Conservation (phyloP, 1,140 invertebrate genomes). For the Eriocheir sinensis region DNA sequence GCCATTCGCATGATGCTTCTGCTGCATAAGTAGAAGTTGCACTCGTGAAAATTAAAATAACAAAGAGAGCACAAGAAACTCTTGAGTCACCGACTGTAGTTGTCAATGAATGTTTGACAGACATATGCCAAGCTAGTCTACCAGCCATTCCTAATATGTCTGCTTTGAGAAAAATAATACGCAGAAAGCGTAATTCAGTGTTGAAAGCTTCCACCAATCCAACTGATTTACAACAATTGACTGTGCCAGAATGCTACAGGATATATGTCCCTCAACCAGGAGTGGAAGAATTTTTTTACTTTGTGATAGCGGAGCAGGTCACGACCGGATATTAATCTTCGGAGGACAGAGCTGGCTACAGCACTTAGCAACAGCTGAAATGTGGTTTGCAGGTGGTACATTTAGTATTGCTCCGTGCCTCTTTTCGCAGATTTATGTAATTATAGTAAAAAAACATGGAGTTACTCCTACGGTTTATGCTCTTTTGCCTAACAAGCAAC, state of each 20-base stretch:
- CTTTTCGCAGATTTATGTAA: conserved; percentile 65
- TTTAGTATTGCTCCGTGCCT: conserved; percentile 57
- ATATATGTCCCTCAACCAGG: conserved; percentile 66
- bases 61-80: background rate
- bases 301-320: conserved; percentile 63
- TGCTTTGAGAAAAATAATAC: conserved; percentile 55
- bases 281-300: conserved; percentile 64
- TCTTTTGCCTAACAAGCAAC: conserved; percentile 61
- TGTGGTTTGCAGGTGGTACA: conserved; percentile 65
- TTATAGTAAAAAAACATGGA: conserved; percentile 53
- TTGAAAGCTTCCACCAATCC: conserved; percentile 33
- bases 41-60: conserved; percentile 35
- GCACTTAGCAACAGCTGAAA: conserved; percentile 63
- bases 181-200: conserved; percentile 43
- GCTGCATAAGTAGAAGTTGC: background rate
- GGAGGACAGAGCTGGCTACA: conserved; percentile 52
- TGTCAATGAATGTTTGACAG: conserved; percentile 54
- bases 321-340: conserved; percentile 63
- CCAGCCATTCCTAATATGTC: conserved; percentile 55
- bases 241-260: conserved; percentile 56
- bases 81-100: conserved; percentile 18
- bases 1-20: no score
- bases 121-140: conserved; percentile 51
- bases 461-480: conserved; percentile 41
- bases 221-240: conserved; percentile 49